Evolutionary conservation across 1,140 invertebrate species (phyloP).

Genomic region (Drosophila obscura): DNA sequence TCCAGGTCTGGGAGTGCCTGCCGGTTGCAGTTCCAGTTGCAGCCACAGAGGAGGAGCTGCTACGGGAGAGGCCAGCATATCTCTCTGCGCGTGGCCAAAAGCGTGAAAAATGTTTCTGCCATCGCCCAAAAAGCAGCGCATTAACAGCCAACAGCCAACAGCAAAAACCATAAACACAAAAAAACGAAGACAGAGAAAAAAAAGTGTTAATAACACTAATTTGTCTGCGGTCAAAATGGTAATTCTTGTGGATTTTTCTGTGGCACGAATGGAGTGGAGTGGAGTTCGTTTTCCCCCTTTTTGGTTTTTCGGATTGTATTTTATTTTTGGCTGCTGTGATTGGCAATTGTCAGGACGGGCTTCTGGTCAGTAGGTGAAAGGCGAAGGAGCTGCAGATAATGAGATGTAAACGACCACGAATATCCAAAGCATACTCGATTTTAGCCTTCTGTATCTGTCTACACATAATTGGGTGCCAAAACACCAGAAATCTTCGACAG

Average conservation of each 20-base stretch:
- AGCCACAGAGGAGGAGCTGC: constrained; percentile 4
- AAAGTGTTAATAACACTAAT: constrained; percentile 67
- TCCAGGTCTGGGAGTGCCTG: constrained; percentile 29
- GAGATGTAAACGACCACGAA: constrained; percentile 55
- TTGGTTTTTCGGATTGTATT: constrained; percentile 36
- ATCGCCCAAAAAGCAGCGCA: constrained; percentile 41
- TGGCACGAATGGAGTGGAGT: constrained; percentile 43
- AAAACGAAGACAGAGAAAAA: constrained; percentile 10
- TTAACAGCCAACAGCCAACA: neutral
- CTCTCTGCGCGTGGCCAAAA: constrained; percentile 51
- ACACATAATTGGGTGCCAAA: constrained; percentile 54
- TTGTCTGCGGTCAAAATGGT: constrained; percentile 65
- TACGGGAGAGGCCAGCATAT: constrained; percentile 9
- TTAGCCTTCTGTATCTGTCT: constrained; percentile 15
- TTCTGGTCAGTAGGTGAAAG: constrained; percentile 64
- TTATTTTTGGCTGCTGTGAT: constrained; percentile 55
- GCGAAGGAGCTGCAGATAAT: constrained; percentile 51
- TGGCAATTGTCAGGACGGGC: constrained; percentile 49
- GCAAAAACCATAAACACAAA: constrained; percentile 25
- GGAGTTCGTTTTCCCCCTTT: constrained; percentile 30
- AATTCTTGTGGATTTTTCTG: constrained; percentile 63
- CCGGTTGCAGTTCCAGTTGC: constrained; percentile 37
- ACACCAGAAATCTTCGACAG: constrained; percentile 38
- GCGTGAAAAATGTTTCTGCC: constrained; percentile 57
- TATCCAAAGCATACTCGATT: constrained; percentile 40